A percentile compares a stretch with the other conserved stretches of the same genome.
These are phyloP conservation scores for Cariama cristata DNA, from an alignment of 2,113 vertebrate species.

Conservation along the genomic window DNA sequence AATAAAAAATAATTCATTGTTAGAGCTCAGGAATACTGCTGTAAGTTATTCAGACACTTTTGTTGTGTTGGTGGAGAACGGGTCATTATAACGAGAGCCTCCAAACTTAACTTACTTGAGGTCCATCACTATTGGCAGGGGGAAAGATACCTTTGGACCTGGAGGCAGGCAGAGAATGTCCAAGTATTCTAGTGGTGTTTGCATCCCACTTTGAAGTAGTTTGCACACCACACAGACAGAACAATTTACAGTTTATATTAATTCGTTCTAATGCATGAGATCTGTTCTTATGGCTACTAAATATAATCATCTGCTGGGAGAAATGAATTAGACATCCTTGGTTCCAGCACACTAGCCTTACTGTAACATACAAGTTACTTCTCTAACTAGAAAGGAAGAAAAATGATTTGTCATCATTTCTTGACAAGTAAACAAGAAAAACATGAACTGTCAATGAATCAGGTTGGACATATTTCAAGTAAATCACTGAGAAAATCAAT, in stretches of 20 bases:
- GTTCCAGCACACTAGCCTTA: not conserved
- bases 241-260: not conserved
- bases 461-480: not conserved
- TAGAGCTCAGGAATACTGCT: not conserved
- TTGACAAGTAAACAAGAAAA: conserved; percentile 24
- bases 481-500: conserved; percentile 7
- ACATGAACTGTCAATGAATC: not conserved
- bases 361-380: not conserved
- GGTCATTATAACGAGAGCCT: not conserved
- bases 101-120: not conserved
- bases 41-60: not conserved
- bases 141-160: not conserved
- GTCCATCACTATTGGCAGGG: not conserved
- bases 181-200: not conserved
- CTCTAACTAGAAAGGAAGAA: not conserved
- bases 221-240: not conserved
- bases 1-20: not conserved
- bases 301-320: not conserved
- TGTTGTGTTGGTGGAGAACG: not conserved
- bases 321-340: not conserved
- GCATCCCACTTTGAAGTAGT: not conserved
- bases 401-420: not conserved
- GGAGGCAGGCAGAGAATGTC: not conserved
- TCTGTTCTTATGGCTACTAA: not conserved
- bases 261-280: not conserved